Conservation (phyloP, 2,888 invertebrate species). For the Blastobasis lacticolella region DNA sequence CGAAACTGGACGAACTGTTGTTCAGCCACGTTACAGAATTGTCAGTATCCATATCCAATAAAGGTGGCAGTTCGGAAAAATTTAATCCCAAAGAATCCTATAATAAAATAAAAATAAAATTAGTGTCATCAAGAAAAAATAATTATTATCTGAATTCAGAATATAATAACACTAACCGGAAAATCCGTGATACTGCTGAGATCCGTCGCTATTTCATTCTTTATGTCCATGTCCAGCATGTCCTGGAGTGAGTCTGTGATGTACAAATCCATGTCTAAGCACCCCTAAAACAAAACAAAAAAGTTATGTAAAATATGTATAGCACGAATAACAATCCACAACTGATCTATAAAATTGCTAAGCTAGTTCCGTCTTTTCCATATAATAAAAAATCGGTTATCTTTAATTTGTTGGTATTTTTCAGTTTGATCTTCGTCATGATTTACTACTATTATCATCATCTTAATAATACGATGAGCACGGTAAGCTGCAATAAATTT, state of each 20-base stretch:
- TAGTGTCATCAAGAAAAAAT: not conserved
- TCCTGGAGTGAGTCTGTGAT: constrained; percentile 87
- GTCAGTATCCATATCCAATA: constrained; percentile 79
- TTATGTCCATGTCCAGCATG: constrained; percentile 92
- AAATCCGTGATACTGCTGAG: constrained; percentile 82
- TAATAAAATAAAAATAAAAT: constrained; percentile 16
- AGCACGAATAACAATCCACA: no score
- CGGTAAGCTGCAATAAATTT: no score
- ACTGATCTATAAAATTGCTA: no score
- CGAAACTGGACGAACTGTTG: constrained; percentile 74
- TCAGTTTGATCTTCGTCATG: no score
- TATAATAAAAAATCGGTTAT: no score
- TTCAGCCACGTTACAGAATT: constrained; percentile 75
- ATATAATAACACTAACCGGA: constrained; percentile 44
- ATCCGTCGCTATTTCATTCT: constrained; percentile 87
- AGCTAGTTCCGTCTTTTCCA: no score
- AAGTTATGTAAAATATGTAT: not conserved
- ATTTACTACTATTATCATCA: no score
- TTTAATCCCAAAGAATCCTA: constrained; percentile 76
- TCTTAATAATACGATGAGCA: no score
- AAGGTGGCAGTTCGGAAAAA: constrained; percentile 76
- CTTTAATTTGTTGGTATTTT: no score
- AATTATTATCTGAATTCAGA: not conserved
- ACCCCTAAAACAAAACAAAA: constrained; percentile 53
- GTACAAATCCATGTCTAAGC: constrained; percentile 76